Evolutionary conservation across 1,140 invertebrate genomes (phyloP).

Genomic region (Leucophenga varia): DNA sequence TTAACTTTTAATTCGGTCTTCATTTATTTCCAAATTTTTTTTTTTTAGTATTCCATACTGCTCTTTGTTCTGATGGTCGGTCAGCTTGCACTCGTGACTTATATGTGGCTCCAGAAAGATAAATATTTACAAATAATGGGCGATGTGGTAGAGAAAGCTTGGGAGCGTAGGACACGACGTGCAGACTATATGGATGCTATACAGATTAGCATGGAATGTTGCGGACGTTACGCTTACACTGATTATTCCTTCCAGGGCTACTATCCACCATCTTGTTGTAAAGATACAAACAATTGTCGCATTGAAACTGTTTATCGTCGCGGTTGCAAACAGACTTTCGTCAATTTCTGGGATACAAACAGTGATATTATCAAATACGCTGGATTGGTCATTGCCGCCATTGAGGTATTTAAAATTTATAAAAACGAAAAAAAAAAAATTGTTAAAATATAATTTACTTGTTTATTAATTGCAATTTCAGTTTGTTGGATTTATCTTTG

Average conservation of each 20-base stretch:
- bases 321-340: slow-evolving; percentile 58
- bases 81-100: slow-evolving; percentile 65
- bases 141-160: slow-evolving; percentile 55
- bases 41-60: slow-evolving; percentile 65
- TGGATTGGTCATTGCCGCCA: slow-evolving; percentile 67
- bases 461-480: slow-evolving; percentile 57
- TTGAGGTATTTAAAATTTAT: slow-evolving; percentile 61
- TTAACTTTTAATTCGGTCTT: not conserved
- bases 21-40: slow-evolving; percentile 15
- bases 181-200: slow-evolving; percentile 57
- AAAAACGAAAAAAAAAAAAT: not conserved
- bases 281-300: slow-evolving; percentile 54
- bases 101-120: slow-evolving; percentile 61
- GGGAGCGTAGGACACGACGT: slow-evolving; percentile 25
- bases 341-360: slow-evolving; percentile 57
- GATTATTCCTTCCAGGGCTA: slow-evolving; percentile 57
- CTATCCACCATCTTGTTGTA: slow-evolving; percentile 57
- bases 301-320: slow-evolving; percentile 49
- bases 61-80: slow-evolving; percentile 66
- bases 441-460: not conserved
- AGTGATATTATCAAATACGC: slow-evolving; percentile 64
- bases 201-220: slow-evolving; percentile 64
- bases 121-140: slow-evolving; percentile 57
- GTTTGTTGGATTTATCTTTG: slow-evolving; percentile 86
- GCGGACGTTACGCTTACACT: slow-evolving; percentile 59